Conservation (phyloP, 2,797 vertebrate species). For the Bucorvus abyssinicus region DNA sequence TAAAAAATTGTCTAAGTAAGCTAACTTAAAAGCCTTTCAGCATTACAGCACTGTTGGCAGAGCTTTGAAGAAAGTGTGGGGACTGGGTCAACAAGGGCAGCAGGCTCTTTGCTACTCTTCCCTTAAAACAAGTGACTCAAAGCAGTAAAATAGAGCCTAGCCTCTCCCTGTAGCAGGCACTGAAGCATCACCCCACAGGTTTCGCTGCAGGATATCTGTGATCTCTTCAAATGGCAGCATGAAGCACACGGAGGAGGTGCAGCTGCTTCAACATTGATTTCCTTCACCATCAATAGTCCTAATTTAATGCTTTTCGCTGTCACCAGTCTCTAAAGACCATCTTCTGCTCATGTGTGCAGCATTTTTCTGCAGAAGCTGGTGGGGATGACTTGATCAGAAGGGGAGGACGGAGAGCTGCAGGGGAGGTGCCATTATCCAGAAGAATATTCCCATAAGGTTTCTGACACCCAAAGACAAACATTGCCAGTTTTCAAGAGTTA, state of each 20-base stretch:
- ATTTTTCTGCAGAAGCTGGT: neutral
- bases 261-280: neutral
- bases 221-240: neutral
- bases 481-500: neutral
- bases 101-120: neutral
- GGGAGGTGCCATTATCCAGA: neutral
- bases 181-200: fast-evolving
- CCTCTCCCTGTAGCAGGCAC: neutral
- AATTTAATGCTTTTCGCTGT: neutral
- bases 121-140: neutral
- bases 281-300: neutral
- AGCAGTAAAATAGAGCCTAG: neutral
- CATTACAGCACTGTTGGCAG: neutral
- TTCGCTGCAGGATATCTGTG: neutral
- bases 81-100: neutral
- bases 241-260: neutral
- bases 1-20: neutral
- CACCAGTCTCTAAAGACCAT: neutral
- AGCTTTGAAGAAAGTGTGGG: neutral
- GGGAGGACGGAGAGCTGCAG: neutral
- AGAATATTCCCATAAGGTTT: neutral
- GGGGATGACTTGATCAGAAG: neutral
- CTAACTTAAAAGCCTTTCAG: neutral
- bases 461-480: neutral
- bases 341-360: neutral